Evolutionary conservation across 2,888 invertebrate species (phyloP).

Genomic region (Aphidius colemani): DNA sequence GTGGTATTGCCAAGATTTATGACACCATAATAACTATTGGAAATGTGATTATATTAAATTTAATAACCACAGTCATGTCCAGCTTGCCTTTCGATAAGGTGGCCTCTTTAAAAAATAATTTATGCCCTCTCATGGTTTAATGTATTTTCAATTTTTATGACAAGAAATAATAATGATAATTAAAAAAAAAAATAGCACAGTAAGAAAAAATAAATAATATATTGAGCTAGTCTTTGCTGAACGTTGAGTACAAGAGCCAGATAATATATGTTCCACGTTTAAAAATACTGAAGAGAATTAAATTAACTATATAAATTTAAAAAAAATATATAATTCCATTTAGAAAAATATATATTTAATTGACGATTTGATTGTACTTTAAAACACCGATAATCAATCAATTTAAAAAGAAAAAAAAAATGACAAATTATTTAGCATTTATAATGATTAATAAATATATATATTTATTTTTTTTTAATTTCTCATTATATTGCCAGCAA

Average conservation of each 20-base stretch:
- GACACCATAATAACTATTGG: no score
- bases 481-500: no score
- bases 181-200: slow-evolving; percentile 15
- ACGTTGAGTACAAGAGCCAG: slow-evolving; percentile 33
- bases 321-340: slow-evolving; percentile 10
- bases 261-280: slow-evolving; percentile 21
- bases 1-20: no score
- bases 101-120: slow-evolving; percentile 7
- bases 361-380: background rate
- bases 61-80: no score
- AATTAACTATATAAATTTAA: slow-evolving; percentile 15
- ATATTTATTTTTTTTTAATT: background rate
- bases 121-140: no score
- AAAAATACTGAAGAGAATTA: slow-evolving; percentile 20
- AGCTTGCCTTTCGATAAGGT: slow-evolving; percentile 25
- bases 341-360: background rate
- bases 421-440: no score
- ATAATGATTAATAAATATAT: background rate
- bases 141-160: no score
- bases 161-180: background rate
- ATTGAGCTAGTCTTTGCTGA: slow-evolving; percentile 39
- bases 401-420: background rate
- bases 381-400: background rate
- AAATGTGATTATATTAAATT: no score
- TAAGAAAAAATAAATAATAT: slow-evolving; percentile 26